phyloP scores from a whole-genome alignment of 2,113 vertebrate genomes.

The Montifringilla adamsi region DNA sequence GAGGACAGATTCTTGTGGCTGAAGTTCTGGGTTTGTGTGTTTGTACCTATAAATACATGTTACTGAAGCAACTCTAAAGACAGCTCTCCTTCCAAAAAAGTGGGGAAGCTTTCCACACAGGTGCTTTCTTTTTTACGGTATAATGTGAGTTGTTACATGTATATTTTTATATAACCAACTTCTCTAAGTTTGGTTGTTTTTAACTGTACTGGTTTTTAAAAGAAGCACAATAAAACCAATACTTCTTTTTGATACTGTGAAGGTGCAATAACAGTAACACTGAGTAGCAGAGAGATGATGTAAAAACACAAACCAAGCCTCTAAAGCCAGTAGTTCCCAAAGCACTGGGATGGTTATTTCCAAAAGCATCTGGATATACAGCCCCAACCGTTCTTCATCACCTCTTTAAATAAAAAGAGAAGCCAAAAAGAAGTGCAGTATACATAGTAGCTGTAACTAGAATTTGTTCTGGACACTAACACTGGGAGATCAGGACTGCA shows the following conservation, averaged over 20 bases:
- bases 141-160: conserved; percentile 50
- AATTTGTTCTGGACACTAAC: neutral
- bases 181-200: neutral
- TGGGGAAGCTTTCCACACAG: neutral
- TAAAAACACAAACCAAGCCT: neutral
- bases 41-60: neutral
- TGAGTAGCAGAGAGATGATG: neutral
- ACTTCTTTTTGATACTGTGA: conserved; percentile 39
- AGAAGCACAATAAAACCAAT: conserved; percentile 46
- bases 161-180: conserved; percentile 22
- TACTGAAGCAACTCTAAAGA: neutral
- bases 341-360: neutral
- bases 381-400: neutral
- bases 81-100: neutral
- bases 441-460: neutral
- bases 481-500: neutral
- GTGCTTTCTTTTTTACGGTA: conserved; percentile 45
- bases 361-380: neutral
- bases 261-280: neutral
- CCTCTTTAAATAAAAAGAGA: neutral
- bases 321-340: neutral
- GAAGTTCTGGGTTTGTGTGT: neutral
- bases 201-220: conserved; percentile 39
- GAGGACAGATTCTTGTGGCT: neutral
- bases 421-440: neutral